Percentiles rank a stretch among this genome's conserved stretches.
Evolutionary conservation across 53 echinoderm and acorn worm species (phyloP).

Genomic region (Patiria pectinifera): DNA sequence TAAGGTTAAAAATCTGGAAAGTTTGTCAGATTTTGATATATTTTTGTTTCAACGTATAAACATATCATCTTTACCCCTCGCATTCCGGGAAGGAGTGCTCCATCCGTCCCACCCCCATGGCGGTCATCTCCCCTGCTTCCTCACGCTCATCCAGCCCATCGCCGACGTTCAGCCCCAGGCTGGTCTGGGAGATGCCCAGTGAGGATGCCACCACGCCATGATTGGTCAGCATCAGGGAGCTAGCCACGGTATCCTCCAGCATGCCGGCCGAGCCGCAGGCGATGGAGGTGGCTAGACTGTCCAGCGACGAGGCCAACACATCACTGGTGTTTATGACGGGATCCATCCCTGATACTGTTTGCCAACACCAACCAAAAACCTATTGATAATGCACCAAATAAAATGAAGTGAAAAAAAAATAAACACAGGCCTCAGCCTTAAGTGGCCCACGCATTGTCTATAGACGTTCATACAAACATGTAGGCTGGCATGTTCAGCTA

Average conservation of each 20-base stretch:
- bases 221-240: constrained; percentile 46
- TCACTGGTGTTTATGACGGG: constrained; percentile 38
- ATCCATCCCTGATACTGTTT: constrained; percentile 14
- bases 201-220: constrained; percentile 65
- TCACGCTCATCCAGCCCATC: constrained; percentile 7
- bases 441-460: too few species aligned
- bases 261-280: constrained; percentile 47
- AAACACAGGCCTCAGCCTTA: too few species aligned
- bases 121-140: constrained; percentile 1
- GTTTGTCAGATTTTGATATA: too few species aligned
- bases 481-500: too few species aligned
- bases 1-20: too few species aligned
- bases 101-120: constrained; percentile 16
- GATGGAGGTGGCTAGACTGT: constrained; percentile 52
- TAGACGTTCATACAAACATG: too few species aligned
- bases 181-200: constrained; percentile 74
- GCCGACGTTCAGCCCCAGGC: constrained; percentile 68
- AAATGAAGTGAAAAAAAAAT: too few species aligned
- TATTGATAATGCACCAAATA: too few species aligned
- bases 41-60: too few species aligned
- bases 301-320: constrained; percentile 36
- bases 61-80: neutral
- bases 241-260: constrained; percentile 46
- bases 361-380: too few species aligned
- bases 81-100: constrained; percentile 42